Evolutionary conservation across 2,888 invertebrate genomes (phyloP).

Genomic region (Listrodromus nycthemerus): DNA sequence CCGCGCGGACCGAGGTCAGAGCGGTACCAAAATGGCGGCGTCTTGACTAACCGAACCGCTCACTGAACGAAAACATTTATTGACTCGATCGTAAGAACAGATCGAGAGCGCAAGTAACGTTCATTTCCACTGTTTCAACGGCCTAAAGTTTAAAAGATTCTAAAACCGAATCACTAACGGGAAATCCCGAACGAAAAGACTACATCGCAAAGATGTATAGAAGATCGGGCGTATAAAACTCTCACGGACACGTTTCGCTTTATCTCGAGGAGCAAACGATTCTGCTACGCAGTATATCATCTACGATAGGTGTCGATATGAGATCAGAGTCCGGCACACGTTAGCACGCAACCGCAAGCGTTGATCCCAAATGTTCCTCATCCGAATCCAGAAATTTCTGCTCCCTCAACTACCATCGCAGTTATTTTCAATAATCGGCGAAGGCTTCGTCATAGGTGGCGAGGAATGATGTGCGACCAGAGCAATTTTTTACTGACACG

Average conservation of each 20-base stretch:
- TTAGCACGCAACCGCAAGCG: not conserved
- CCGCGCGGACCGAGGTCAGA: constrained; percentile 16
- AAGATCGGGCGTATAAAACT: not conserved
- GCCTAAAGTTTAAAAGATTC: not conserved
- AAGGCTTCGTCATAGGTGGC: not conserved
- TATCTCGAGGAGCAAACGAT: constrained; percentile 6
- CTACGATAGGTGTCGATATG: constrained; percentile 12
- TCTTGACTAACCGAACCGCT: not conserved
- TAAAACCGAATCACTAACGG: not conserved
- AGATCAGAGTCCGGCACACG: not conserved
- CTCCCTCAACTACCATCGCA: not conserved
- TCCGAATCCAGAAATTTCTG: not conserved
- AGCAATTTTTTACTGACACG: constrained; percentile 43
- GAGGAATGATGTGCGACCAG: not conserved
- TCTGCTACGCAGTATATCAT: constrained; percentile 1
- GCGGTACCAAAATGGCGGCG: not conserved
- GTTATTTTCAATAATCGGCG: not conserved
- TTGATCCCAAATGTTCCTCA: not conserved
- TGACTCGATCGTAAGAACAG: not conserved
- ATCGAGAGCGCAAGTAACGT: not conserved
- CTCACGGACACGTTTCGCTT: not conserved
- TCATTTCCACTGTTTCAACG: not conserved
- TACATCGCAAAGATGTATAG: not conserved
- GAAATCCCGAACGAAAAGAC: not conserved
- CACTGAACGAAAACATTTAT: not conserved